Conservation (phyloP, 2,888 invertebrate species). For the Caradrina clavipalpis region DNA sequence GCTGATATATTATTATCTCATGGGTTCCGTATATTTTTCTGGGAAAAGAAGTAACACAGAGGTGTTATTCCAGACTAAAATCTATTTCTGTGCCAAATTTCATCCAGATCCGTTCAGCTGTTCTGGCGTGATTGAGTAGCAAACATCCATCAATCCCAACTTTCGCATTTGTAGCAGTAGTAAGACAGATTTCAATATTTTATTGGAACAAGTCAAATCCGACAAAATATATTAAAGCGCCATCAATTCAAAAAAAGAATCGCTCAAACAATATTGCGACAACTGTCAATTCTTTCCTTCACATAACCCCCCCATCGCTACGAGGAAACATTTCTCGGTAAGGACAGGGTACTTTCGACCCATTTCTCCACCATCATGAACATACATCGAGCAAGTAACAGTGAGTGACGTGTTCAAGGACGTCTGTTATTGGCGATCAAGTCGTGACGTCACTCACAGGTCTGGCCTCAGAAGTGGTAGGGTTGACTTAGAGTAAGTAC, state of each 20-base stretch:
- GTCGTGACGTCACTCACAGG: constrained; percentile 16
- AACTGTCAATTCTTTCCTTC: background rate
- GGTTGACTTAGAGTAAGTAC: background rate
- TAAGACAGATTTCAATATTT: no score
- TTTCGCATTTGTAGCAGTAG: no score
- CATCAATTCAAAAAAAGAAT: background rate
- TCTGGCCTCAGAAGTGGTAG: background rate
- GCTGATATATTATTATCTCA: no score
- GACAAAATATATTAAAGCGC: background rate
- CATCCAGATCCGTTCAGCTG: no score
- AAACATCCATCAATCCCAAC: no score
- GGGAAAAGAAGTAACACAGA: no score
- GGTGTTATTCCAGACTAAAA: no score
- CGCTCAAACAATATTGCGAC: background rate
- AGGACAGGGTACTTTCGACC: background rate
- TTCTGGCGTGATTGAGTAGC: no score
- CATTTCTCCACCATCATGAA: background rate
- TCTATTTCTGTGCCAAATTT: no score
- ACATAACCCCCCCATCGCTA: background rate
- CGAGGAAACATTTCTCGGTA: background rate
- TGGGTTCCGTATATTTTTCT: no score
- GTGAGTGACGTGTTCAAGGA: constrained; percentile 19
- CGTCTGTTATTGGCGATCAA: constrained; percentile 13
- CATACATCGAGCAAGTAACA: background rate
- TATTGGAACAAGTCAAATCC: no score